Base-by-base conservation (phyloP, 2,797 vertebrate species). In the Ambastaia sidthimunki region DNA sequence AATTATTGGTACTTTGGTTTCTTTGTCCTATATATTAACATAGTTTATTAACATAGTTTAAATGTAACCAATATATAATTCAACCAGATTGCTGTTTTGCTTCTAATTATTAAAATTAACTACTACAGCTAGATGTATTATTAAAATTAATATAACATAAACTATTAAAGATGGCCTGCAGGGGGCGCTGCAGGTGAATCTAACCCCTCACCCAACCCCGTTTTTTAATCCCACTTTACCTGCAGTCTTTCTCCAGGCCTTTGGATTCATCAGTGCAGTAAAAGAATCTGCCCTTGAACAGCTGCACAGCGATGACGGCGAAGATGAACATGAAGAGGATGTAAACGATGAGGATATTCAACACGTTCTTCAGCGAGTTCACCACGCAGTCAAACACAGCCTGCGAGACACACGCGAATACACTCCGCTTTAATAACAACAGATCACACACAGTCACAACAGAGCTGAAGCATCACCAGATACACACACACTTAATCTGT, bases 301-400 rank as follows among this genome's bases (percentile, higher is more conserved):
- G 97, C 88, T 99, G 97, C 78, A 99, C 97, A 0, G 97, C 97
- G 12, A 99, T 97, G 89, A 99, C 97, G 0, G 97, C 97, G n/a
- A 99, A 99, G 88, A 99, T 99, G 93, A 99, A 98, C 97, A 99
- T 99, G 93, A 99, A 99, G 84, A 98, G 97, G 91, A 99, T 94
- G 91, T 99, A 99, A 74, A 99, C 97, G 0, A 98, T 96, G 81
- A 99, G 94, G 91, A 99, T 98, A 86, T 99, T 99, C 89, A 99
- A 93, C 21, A 99, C 97, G 0, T 98, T 98, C 94, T 96, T 98
- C 91, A 99, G 88, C 41, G 97, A 99, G 88, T 98, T 99, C 87
- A 99, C 97, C 90, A 99, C 97, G 0, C 97, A 99, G 93, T 98
- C 97, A 63, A 99, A 99, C 82, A 99, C 97, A 0, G 97, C 97